Percentiles rank a stretch among this genome's conserved stretches.
Conservation (phyloP, 2,113 vertebrate genomes). For the Neomonachus schauinslandi region DNA sequence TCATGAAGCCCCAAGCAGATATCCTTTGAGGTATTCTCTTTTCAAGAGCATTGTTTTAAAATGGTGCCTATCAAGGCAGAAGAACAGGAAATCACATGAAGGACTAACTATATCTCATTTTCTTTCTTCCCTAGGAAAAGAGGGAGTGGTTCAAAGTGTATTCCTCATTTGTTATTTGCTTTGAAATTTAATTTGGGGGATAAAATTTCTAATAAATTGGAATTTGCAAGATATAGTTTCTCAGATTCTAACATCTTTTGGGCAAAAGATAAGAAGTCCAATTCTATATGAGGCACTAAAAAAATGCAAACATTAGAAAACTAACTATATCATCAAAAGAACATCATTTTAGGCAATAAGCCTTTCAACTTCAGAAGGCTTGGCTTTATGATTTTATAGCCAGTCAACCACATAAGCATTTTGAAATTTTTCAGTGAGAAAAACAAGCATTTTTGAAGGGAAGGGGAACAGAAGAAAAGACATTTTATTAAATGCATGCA, state of each 20-base stretch:
- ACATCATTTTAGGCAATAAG: slow-evolving; percentile 48
- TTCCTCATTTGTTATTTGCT: not conserved
- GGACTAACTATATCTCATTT: not conserved
- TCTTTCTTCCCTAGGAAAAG: not conserved
- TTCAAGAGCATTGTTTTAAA: not conserved
- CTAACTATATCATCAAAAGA: slow-evolving; percentile 51
- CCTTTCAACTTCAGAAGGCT: slow-evolving; percentile 55
- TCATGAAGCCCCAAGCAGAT: not conserved
- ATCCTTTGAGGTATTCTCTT: not conserved
- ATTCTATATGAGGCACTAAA: slow-evolving; percentile 23
- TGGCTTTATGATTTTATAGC: slow-evolving; percentile 33
- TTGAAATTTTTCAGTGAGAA: slow-evolving; percentile 14
- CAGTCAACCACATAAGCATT: slow-evolving; percentile 28
- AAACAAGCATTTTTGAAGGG: not conserved
- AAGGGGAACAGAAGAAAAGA: not conserved
- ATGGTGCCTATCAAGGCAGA: not conserved
- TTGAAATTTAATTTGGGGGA: slow-evolving; percentile 16
- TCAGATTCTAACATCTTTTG: slow-evolving; percentile 48
- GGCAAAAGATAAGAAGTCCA: slow-evolving; percentile 63
- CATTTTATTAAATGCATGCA: slow-evolving; percentile 25
- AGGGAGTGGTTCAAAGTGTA: not conserved
- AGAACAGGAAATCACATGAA: not conserved
- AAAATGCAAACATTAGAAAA: slow-evolving; percentile 51
- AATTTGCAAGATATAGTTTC: slow-evolving; percentile 53
- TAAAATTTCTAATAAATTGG: slow-evolving; percentile 29